phyloP scores from a whole-genome alignment of 2,888 invertebrate genomes.

The Torymus texanus region DNA sequence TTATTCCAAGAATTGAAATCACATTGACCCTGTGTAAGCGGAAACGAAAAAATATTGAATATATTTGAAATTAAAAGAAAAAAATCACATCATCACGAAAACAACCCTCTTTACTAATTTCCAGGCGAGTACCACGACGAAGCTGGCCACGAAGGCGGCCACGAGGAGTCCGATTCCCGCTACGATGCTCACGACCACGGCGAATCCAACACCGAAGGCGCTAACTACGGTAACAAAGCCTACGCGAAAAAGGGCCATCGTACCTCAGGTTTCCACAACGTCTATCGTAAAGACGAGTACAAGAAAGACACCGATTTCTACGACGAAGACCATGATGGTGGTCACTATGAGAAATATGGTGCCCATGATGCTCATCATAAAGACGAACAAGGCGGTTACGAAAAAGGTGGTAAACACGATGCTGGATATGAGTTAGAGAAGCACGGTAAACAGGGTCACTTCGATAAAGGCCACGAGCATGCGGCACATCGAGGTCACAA shows the following conservation, averaged over 20 bases:
- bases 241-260: slow-evolving; percentile 83
- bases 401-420: slow-evolving; percentile 78
- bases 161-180: slow-evolving; percentile 78
- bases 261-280: slow-evolving; percentile 83
- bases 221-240: slow-evolving; percentile 78
- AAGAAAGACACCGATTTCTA: slow-evolving; percentile 87
- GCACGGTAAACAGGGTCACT: slow-evolving; percentile 78
- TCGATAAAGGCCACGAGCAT: slow-evolving; percentile 78
- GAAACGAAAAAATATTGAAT: not conserved
- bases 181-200: slow-evolving; percentile 78
- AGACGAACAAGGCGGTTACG: slow-evolving; percentile 77
- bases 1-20: too few species aligned
- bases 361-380: slow-evolving; percentile 78
- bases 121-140: slow-evolving; percentile 78
- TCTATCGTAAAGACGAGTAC: slow-evolving; percentile 86
- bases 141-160: slow-evolving; percentile 73
- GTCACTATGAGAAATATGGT: slow-evolving; percentile 81
- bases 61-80: not conserved
- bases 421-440: slow-evolving; percentile 77
- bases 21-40: too few species aligned
- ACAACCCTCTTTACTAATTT: slow-evolving; percentile 65
- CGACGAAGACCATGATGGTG: slow-evolving; percentile 82
- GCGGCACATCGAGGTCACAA: slow-evolving; percentile 78
- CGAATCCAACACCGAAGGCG: slow-evolving; percentile 78
- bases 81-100: not conserved